Conservation (phyloP, 2,888 invertebrate species). For the Ernsta delagoae region DNA sequence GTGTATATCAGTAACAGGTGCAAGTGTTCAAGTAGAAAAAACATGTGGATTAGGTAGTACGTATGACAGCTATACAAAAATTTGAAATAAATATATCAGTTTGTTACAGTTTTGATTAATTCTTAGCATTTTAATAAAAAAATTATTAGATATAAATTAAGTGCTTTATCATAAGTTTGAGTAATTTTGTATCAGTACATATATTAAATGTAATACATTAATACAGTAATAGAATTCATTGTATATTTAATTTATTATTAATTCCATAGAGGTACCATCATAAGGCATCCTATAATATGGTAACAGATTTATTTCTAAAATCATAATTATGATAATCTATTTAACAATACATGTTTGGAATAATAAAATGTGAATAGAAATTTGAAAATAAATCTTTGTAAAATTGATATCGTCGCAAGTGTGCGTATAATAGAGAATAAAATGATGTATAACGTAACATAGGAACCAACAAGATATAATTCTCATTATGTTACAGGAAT, state of each 20-base stretch:
- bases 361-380: slow-evolving; percentile 34
- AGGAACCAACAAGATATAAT: slow-evolving; percentile 59
- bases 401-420: slow-evolving; percentile 40
- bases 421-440: slow-evolving; percentile 53
- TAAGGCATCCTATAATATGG: slow-evolving; percentile 27
- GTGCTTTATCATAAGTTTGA: slow-evolving; percentile 27
- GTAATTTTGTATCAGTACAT: slow-evolving; percentile 33
- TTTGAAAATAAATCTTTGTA: slow-evolving; percentile 44
- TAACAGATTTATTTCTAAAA: slow-evolving; percentile 33
- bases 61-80: slow-evolving; percentile 4
- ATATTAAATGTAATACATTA: slow-evolving; percentile 28
- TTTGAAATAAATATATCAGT: not conserved
- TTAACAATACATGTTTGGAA: slow-evolving; percentile 37
- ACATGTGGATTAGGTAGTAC: slow-evolving; percentile 12
- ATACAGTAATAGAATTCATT: slow-evolving; percentile 31
- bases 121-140: slow-evolving; percentile 17
- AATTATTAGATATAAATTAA: slow-evolving; percentile 18
- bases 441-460: slow-evolving; percentile 51
- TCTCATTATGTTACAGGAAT: slow-evolving; percentile 47
- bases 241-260: slow-evolving; percentile 26
- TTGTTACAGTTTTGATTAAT: not conserved
- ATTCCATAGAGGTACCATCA: slow-evolving; percentile 24
- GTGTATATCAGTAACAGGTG: slow-evolving; percentile 37
- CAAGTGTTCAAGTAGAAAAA: slow-evolving; percentile 29
- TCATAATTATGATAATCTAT: slow-evolving; percentile 33